These are phyloP conservation scores for Tanypteryx hageni DNA, from an alignment of 2,888 invertebrate genomes.

Conservation along the genomic window DNA sequence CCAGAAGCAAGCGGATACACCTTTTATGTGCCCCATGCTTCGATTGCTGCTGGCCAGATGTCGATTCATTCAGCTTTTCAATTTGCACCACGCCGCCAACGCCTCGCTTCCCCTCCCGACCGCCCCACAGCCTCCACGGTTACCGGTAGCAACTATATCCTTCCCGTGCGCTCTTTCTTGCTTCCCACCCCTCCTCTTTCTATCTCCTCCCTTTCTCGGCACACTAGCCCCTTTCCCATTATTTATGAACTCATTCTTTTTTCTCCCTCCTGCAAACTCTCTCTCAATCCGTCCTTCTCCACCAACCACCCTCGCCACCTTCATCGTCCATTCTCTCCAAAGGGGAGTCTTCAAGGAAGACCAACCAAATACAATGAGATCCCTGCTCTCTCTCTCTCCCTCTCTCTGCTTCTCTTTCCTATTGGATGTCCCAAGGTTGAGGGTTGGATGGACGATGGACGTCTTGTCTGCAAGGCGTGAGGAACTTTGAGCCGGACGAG, in stretches of 20 bases:
- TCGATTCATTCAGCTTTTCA: neutral
- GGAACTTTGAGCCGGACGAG: neutral
- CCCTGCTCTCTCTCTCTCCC: too few species aligned
- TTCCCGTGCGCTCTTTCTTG: too few species aligned
- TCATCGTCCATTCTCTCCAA: neutral
- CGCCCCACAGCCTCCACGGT: too few species aligned
- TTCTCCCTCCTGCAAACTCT: neutral
- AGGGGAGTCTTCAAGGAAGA: constrained; percentile 32
- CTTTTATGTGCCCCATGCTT: too few species aligned
- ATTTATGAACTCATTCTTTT: neutral
- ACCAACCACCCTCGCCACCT: neutral
- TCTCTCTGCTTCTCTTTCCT: neutral
- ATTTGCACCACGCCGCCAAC: neutral
- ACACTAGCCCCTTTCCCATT: neutral
- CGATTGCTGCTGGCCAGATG: too few species aligned
- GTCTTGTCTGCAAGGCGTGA: neutral
- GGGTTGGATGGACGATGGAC: neutral
- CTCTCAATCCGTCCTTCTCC: neutral
- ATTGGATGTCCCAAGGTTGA: constrained; percentile 21
- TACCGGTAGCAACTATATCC: too few species aligned
- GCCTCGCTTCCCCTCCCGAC: neutral
- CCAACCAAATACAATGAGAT: constrained; percentile 27
- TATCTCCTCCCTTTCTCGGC: neutral
- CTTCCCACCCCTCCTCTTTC: neutral
- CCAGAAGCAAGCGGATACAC: too few species aligned